phyloP scores from a whole-genome alignment of 2,113 vertebrate species.

The Plotosus lineatus region DNA sequence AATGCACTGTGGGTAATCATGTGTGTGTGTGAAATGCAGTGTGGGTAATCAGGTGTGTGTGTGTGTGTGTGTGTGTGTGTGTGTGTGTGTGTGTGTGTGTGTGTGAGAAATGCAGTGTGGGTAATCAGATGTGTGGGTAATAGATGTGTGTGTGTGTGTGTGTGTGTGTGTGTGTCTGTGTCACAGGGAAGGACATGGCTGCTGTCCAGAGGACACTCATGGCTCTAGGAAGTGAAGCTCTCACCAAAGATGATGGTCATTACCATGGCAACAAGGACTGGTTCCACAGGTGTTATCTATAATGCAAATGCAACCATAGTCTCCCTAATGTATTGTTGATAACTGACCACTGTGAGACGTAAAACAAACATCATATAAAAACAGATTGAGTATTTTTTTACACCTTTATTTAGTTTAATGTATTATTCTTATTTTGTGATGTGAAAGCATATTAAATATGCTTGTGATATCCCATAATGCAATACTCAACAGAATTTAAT shows the following conservation, averaged over 20 bases:
- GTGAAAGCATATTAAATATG: not conserved
- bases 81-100: conserved; percentile 2
- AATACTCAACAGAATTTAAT: not conserved
- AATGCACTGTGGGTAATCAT: not conserved
- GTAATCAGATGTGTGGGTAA: conserved; percentile 7
- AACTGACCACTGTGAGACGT: not conserved
- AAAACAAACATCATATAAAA: not conserved
- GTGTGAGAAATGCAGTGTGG: not conserved
- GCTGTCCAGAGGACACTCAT: conserved; percentile 84
- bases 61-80: not conserved
- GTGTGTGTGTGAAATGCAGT: not conserved
- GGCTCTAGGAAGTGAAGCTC: conserved; percentile 81
- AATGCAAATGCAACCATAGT: not conserved
- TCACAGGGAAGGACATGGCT: conserved; percentile 83
- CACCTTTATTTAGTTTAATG: not conserved
- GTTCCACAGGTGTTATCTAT: conserved; percentile 77
- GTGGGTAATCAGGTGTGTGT: not conserved
- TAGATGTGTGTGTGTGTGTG: conserved; percentile 25
- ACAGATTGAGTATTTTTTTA: not conserved
- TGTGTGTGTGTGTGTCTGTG: conserved; percentile 26
- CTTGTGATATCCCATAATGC: not conserved
- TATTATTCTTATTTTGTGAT: not conserved
- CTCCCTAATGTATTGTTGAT: not conserved
- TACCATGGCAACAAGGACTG: conserved; percentile 82
- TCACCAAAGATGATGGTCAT: conserved; percentile 77